Base-by-base conservation (phyloP, 2,888 invertebrate species). In the Silvanus unidentatus region DNA sequence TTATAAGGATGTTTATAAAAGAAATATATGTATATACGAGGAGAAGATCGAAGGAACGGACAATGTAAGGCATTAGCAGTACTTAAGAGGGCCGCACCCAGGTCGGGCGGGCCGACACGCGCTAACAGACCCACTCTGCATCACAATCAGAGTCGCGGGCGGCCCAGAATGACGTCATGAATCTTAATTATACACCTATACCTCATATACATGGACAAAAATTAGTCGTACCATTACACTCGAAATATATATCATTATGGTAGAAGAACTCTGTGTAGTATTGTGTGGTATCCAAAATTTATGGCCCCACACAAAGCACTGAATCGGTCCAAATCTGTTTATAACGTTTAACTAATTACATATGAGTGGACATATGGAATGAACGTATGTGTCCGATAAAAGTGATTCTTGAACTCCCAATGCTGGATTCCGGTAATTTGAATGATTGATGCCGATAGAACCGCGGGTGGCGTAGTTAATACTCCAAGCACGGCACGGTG, bases 41-140 rank as follows among this genome's bases (percentile, higher is more conserved):
- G 5, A 6, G 34, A 32, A 3, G 34, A 12, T 32, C 37, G 46
- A 47, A 44, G n/a, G 49, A 49, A 49, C 47, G 53, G 54, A 52
- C 54, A 53, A 57, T 54, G 58, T 57, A 52, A 58, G 57, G 57
- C 54, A 63, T 62, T 64, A 63, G 59, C 57, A 58, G 62, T 60
- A 62, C 60, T 62, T 60, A 59, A 55, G 54, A 56, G 49, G 49
- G 58, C 60, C 66, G 64, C 65, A 61, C 63, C 67, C 67, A 57
- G 55, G 53, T 62, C 58, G 58, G 65, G 65, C 66, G 64, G 65
- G 63, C 63, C 63, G 64, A 66, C 66, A 66, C 66, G 66, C 64
- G 66, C 63, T 62, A 56, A 56, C 55, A 58, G 57, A 62, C 64
- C 57, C 55, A 59, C 59, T 62, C 58, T 63, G 66, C 62, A 66